Evolutionary conservation across 2,888 invertebrate genomes (phyloP), one percentile per base, ranked within the genome.

Genomic region (Lagria hirta): DNA sequence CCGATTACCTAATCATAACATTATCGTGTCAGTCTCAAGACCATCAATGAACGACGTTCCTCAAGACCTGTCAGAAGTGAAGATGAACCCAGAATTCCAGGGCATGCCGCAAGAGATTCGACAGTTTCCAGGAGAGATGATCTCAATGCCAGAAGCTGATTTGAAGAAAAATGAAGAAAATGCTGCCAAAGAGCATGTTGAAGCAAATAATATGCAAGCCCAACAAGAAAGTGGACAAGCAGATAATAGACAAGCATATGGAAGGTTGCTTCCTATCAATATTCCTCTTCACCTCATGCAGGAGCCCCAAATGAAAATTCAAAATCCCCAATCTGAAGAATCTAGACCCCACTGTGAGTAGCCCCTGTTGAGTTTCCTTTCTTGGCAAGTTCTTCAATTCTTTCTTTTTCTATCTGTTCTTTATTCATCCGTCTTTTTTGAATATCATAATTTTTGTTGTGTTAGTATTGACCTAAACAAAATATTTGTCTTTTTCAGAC

Each of bases 311-410:
- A 58, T 55, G 15, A 80, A 61, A 45, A 48, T 51, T 13, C 57
- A 58, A 43, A 60, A 55, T 24, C 75, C 77, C 15, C 72, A 75
- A 61, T 75, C 76, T 34, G 76, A 81, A 56, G 81, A 82, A 51
- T 68, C 72, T 52, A 82, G 87, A 70, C 87, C 86, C 49, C 88
- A 88, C 62, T 87, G 88, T 88, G 69, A 82, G 86, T 80, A 7
- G 15, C 10, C 18, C 4, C 18, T n/a, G n/a, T n/a, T n/a, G n/a
- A n/a, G n/a, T n/a, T n/a, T n/a, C n/a, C n/a, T n/a, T n/a, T n/a
- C n/a, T n/a, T n/a, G n/a, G n/a, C n/a, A n/a, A n/a, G n/a, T n/a
- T n/a, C n/a, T n/a, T n/a, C n/a, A n/a, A n/a, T n/a, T n/a, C n/a
- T n/a, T n/a, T n/a, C n/a, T n/a, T n/a, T n/a, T n/a, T n/a, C n/a